Evolutionary conservation across 2,888 invertebrate genomes (phyloP), one percentile per base, ranked within the genome.

Genomic region (Agrilus cyanescens): DNA sequence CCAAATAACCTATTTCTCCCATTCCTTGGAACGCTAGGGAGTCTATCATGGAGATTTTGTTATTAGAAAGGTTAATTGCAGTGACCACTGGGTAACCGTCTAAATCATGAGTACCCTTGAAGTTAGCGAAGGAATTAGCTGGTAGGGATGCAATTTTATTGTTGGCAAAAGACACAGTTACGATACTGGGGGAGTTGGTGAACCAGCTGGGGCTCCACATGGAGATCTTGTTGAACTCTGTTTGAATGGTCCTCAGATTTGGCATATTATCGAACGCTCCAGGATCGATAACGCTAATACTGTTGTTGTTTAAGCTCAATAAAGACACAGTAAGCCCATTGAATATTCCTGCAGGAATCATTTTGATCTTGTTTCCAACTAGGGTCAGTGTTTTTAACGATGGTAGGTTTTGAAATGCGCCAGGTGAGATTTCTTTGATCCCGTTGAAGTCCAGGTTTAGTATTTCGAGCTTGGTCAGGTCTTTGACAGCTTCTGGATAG

Each of bases 191-290:
- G 14, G 55, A 56, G 41, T 59, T 54, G 30, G 48, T 50, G 43
- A 65, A 65, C 64, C 65, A 65, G n/a, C 59, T 51, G 8, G 48
- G 41, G 40, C 62, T 57, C 62, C 61, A 63, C 10, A 30, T 41
- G 7, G 53, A 45, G 5, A 65, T 45, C 39, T 49, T 52, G 46
- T 65, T 65, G 20, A 52, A 44, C 43, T 65, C 64, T 16, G 64
- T 46, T 38, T 59, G 57, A 16, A 65, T 46, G 32, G 54, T 51
- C 4, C 46, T 41, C 39, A 65, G 50, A 37, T 54, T 53, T 1
- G 59, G 55, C 50, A 63, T 51, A 39, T 58, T 46, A n/a, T 49
- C 30, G 33, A 57, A 57, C 6, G 57, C 55, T 13, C 48, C 52
- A 6, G 49, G 40, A 33, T 49, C 46, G 2, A 57, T 49, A 16